Evolutionary conservation across 2,888 invertebrate genomes (phyloP).

Genomic region (Lasius platythorax): DNA sequence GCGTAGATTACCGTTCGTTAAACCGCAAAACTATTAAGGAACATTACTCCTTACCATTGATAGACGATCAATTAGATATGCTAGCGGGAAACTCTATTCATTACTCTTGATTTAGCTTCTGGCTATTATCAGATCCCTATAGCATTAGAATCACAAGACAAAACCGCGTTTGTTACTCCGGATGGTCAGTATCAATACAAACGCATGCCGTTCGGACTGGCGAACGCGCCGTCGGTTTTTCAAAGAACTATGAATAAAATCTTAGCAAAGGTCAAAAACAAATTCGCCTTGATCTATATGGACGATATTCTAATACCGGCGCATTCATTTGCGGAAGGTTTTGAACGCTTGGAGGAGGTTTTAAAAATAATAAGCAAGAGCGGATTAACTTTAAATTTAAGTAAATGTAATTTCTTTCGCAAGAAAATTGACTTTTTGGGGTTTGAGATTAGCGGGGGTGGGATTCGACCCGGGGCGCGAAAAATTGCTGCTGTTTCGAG

Average conservation of each 20-base stretch:
- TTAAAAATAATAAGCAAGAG: neutral
- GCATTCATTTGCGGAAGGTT: neutral
- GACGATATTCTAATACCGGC: conserved; percentile 7
- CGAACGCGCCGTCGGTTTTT: conserved; percentile 3
- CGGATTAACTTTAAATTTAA: conserved; percentile 20
- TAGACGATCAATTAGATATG: conserved; percentile 38
- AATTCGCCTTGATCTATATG: neutral
- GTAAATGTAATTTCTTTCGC: conserved; percentile 10
- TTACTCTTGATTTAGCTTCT: neutral
- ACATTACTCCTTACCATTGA: conserved; percentile 19
- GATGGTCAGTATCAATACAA: neutral
- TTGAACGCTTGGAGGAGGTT: neutral
- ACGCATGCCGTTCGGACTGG: neutral
- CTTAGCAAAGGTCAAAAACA: neutral
- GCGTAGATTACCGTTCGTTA: conserved; percentile 40
- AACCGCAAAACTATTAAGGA: conserved; percentile 33
- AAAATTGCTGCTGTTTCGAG: neutral
- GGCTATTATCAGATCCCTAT: neutral
- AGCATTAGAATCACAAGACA: neutral
- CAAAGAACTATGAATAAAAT: conserved; percentile 1
- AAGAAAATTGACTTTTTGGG: conserved; percentile 3
- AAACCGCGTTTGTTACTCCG: neutral
- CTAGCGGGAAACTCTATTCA: conserved; percentile 4
- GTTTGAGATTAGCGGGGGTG: neutral
- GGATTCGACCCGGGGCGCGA: neutral